These are phyloP conservation scores for Drosophila teissieri DNA, from an alignment of 1,140 invertebrate genomes.

Conservation along the genomic window DNA sequence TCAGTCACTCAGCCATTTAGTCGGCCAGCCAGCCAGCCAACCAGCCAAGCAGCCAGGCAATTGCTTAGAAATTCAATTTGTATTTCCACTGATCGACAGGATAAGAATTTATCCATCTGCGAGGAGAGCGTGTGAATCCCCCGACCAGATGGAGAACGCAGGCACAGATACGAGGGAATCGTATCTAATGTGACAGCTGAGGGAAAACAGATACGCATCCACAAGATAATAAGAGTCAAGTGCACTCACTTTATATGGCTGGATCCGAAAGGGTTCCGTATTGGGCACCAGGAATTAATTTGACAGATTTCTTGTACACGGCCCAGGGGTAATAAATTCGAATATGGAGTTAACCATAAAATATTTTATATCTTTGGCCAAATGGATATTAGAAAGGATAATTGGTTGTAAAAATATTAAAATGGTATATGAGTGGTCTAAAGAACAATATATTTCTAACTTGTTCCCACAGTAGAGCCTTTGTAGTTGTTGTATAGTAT, in stretches of 20 bases:
- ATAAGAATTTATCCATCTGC: constrained; percentile 49
- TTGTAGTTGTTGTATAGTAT: not conserved
- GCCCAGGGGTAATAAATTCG: not conserved
- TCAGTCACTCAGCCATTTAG: constrained; percentile 41
- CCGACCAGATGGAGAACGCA: constrained; percentile 25
- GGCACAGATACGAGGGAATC: constrained; percentile 18
- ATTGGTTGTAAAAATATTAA: too few species aligned
- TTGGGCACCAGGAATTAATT: not conserved
- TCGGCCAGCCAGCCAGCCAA: constrained; percentile 30
- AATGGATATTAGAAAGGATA: not conserved
- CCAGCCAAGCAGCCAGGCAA: constrained; percentile 14
- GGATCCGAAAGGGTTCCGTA: not conserved
- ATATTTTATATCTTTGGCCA: not conserved
- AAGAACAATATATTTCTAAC: too few species aligned
- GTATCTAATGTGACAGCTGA: constrained; percentile 50
- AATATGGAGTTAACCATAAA: not conserved
- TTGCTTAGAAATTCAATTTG: constrained; percentile 59
- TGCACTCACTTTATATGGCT: constrained; percentile 5
- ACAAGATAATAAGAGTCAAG: constrained; percentile 34
- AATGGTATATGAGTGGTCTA: too few species aligned
- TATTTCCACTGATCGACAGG: constrained; percentile 63
- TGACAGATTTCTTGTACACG: not conserved
- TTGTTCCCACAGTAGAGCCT: too few species aligned
- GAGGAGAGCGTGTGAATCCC: constrained; percentile 70
- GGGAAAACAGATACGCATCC: constrained; percentile 36